Conservation (phyloP, 2,797 vertebrate genomes). For the Pachyuromys duprasi region DNA sequence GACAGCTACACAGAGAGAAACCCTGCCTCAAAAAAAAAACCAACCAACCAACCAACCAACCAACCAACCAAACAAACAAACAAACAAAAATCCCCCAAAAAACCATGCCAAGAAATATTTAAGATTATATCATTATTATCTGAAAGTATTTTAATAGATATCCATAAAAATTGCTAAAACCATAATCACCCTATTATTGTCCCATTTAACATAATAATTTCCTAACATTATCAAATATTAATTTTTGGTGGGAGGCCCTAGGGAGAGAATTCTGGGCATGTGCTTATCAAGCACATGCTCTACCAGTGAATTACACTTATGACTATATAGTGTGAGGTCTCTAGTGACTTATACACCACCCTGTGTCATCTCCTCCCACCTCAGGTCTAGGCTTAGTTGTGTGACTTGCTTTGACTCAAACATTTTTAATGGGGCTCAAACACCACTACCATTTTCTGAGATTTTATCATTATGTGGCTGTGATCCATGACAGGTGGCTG, state of each 20-base stretch:
- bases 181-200: background rate
- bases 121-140: background rate
- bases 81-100: too few species aligned
- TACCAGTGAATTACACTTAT: background rate
- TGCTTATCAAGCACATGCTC: background rate
- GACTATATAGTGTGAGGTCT: background rate
- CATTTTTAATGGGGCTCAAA: background rate
- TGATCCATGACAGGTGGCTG: background rate
- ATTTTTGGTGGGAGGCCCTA: too few species aligned
- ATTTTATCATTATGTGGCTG: background rate
- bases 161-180: constrained; percentile 27
- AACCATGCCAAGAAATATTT: background rate
- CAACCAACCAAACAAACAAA: too few species aligned
- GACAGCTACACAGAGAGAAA: too few species aligned
- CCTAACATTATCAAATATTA: constrained; percentile 19
- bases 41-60: too few species aligned
- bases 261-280: background rate
- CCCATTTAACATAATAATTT: constrained; percentile 38
- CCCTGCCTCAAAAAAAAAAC: too few species aligned
- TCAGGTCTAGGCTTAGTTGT: background rate
- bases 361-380: background rate
- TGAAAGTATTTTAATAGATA: background rate
- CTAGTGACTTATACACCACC: background rate
- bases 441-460: background rate
- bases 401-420: background rate